Evolutionary conservation across 2,113 vertebrate species (phyloP), one percentile per base, ranked within the genome.

Genomic region (Ammospiza caudacuta): DNA sequence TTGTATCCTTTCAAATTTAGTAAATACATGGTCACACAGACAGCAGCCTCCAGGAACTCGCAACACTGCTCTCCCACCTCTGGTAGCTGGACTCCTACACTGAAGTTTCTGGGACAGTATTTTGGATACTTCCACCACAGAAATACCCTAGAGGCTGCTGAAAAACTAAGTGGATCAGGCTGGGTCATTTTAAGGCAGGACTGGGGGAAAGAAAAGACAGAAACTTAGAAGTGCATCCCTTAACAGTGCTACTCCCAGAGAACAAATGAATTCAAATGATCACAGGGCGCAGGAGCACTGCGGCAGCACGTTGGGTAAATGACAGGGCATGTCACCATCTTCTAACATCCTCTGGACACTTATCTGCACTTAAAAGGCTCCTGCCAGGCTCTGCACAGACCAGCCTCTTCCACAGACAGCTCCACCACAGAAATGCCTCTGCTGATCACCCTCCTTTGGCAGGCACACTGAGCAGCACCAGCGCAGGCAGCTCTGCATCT

Each of bases 271-370:
- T 54, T 58, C 25, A 14, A 12, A 58, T 14, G 43, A 29, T 12
- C 17, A 3, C 33, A 35, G 5, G 31, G 58, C 54, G 72, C 31
- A 67, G 24, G 59, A 76, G 22, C 62, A 33, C 64, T n/a, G 46
- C 1, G 0, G 66, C 12, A 89, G 43, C 25, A 11, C 1, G 2
- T 12, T 44, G 0, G 0, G 25, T 84, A 67, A 89, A 59, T 0
- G 33, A 55, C 73, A 55, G 49, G 83, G 72, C 61, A 51, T 66
- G 76, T 16, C 63, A 66, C 2, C 6, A 0, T 46, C 68, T 70
- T 24, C 54, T 17, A 57, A 55, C 1, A 0, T 43, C 2, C 3
- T 27, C 70, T 1, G 15, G 21, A 76, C 33, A 46, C 35, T 79
- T 57, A 44, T 67, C 87, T 49, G 74, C 84, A 41, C 49, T 87